These are phyloP conservation scores for Drosophila putrida DNA, from an alignment of 2,888 invertebrate species.

Conservation along the genomic window DNA sequence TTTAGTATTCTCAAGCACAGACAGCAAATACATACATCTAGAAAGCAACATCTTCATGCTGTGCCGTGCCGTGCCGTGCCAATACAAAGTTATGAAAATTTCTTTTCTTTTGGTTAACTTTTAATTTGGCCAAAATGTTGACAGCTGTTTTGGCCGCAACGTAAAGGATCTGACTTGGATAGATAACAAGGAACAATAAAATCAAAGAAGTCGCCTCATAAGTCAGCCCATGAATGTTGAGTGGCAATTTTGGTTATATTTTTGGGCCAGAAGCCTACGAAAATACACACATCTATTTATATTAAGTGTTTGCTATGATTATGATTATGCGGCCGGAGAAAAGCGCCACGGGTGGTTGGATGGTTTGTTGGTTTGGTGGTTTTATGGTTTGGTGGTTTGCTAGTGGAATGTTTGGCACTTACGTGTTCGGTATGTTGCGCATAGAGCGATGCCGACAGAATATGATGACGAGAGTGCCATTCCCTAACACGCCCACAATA, in stretches of 20 bases:
- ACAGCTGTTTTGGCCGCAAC: slow-evolving; percentile 30
- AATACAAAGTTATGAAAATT: slow-evolving; percentile 35
- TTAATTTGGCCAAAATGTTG: slow-evolving; percentile 48
- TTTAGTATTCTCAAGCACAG: slow-evolving; percentile 25
- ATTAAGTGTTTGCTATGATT: slow-evolving; percentile 41
- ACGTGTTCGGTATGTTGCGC: slow-evolving; percentile 96
- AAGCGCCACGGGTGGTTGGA: slow-evolving; percentile 4
- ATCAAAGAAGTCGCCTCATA: slow-evolving; percentile 59
- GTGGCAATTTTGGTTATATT: slow-evolving; percentile 51
- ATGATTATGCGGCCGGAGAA: slow-evolving; percentile 23
- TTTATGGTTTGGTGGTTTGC: background rate
- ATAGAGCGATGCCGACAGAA: slow-evolving; percentile 93
- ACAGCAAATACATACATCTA: background rate
- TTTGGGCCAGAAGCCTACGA: background rate
- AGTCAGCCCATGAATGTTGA: slow-evolving; percentile 67
- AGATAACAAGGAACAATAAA: slow-evolving; percentile 49
- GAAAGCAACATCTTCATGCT: background rate
- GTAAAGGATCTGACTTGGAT: slow-evolving; percentile 11
- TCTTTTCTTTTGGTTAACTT: slow-evolving; percentile 26
- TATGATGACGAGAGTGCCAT: slow-evolving; percentile 94
- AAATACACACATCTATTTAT: slow-evolving; percentile 36
- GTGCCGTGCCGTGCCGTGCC: slow-evolving; percentile 31
- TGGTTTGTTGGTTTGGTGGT: too few species aligned
- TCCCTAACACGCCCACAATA: slow-evolving; percentile 94
- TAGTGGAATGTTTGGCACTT: slow-evolving; percentile 86